A percentile compares a stretch with the other conserved stretches of the same genome.
These are phyloP conservation scores for Ascidia mentula DNA, from an alignment of 23 tunicate genomes.

Conservation along the genomic window DNA sequence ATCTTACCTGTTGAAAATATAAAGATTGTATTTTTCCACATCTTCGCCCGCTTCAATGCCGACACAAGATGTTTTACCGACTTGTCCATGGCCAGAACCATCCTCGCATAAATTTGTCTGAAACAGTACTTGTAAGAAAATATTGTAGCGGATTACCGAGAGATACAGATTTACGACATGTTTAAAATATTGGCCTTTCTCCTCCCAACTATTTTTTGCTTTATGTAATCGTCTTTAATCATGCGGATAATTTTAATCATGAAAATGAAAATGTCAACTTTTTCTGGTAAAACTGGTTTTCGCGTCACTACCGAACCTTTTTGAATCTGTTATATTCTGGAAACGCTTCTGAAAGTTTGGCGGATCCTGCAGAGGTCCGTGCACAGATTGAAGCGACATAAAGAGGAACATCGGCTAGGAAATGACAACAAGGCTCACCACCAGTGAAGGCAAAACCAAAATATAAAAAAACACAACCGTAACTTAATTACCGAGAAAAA, in stretches of 20 bases:
- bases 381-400: constrained; percentile 3
- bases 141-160: too few species aligned
- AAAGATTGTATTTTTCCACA: constrained; percentile 57
- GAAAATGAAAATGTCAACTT: too few species aligned
- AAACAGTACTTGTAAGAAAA: neutral
- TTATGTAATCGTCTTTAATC: too few species aligned
- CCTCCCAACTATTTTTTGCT: too few species aligned
- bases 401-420: neutral
- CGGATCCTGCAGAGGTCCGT: constrained; percentile 9
- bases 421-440: too few species aligned
- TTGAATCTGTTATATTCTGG: neutral
- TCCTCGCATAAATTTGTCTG: constrained; percentile 28
- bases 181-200: too few species aligned
- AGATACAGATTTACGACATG: too few species aligned
- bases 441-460: too few species aligned
- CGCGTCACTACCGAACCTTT: constrained; percentile 23
- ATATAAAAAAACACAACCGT: too few species aligned
- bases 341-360: neutral
- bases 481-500: too few species aligned
- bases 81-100: constrained; percentile 46
- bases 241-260: too few species aligned
- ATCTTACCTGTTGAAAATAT: constrained; percentile 42
- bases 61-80: constrained; percentile 14
- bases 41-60: constrained; percentile 24
- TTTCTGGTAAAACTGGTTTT: too few species aligned